phyloP scores from a whole-genome alignment of 1,140 invertebrate species.

The Sitodiplosis mosellana region DNA sequence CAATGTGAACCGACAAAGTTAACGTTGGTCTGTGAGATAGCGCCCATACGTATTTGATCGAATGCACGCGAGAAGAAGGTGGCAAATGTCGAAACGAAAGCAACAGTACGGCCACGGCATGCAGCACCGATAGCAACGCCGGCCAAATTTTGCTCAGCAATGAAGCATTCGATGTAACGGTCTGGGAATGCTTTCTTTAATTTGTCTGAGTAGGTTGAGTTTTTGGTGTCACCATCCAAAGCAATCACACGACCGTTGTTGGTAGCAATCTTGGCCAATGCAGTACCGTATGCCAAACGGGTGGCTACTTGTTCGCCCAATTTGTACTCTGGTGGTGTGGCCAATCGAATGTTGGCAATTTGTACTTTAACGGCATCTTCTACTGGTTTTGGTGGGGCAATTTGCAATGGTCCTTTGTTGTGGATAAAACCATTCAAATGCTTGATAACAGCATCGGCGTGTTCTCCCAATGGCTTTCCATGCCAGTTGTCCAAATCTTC shows the following conservation, averaged over 20 bases:
- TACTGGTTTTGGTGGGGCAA: conserved; percentile 43
- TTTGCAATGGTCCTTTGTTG: conserved; percentile 32
- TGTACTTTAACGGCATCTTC: conserved; percentile 51
- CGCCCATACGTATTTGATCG: conserved; percentile 98
- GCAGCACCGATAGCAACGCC: conserved; percentile 88
- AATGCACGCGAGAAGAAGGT: conserved; percentile 93
- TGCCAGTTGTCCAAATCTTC: conserved; percentile 94
- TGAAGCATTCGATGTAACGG: conserved; percentile 93
- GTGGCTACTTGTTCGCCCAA: conserved; percentile 71
- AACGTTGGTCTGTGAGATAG: conserved; percentile 94
- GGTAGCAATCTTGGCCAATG: conserved; percentile 74
- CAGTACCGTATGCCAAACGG: conserved; percentile 84
- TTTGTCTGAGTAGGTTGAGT: conserved; percentile 93
- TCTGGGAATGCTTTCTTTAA: conserved; percentile 57
- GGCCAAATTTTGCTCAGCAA: conserved; percentile 96
- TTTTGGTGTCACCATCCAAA: conserved; percentile 93
- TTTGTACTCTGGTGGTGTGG: conserved; percentile 73
- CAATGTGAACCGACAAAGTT: conserved; percentile 93
- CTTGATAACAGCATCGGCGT: conserved; percentile 55
- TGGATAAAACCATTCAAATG: conserved; percentile 46
- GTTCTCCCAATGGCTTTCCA: conserved; percentile 81
- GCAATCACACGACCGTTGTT: conserved; percentile 72
- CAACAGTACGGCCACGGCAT: conserved; percentile 71
- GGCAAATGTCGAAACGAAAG: conserved; percentile 93
- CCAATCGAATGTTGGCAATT: conserved; percentile 56